phyloP scores from a whole-genome alignment of 2,113 vertebrate genomes.

The Oriolus oriolus region DNA sequence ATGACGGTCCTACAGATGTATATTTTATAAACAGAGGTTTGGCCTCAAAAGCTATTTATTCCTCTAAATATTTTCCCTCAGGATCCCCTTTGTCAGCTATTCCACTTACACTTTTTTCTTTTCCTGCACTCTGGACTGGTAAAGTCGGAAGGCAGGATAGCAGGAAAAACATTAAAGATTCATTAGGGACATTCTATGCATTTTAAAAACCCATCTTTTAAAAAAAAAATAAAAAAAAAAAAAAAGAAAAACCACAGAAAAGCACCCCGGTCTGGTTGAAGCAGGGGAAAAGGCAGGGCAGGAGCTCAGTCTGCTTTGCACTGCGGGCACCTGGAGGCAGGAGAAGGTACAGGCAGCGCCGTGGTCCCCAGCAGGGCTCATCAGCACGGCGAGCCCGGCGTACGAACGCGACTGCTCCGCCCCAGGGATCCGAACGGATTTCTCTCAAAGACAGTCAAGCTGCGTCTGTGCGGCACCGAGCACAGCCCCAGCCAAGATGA shows the following conservation, averaged over 20 bases:
- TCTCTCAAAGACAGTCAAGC: background rate
- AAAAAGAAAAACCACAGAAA: rapidly evolving
- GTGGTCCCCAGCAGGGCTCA: background rate
- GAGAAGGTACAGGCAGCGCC: background rate
- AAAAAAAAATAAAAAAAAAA: background rate
- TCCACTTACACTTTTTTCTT: background rate
- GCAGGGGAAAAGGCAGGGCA: background rate
- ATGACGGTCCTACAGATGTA: background rate
- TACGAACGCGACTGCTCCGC: background rate
- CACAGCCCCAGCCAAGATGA: background rate
- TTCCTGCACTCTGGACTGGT: background rate
- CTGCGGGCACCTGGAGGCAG: background rate
- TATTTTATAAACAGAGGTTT: background rate
- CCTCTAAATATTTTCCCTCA: background rate
- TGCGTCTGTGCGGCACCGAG: background rate
- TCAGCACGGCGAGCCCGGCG: rapidly evolving
- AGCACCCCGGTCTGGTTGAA: background rate
- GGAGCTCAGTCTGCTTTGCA: background rate
- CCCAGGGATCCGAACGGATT: background rate
- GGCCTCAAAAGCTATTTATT: background rate
- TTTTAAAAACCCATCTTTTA: background rate
- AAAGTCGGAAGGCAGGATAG: background rate
- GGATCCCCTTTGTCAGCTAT: background rate
- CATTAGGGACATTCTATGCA: background rate
- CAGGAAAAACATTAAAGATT: background rate